Evolutionary conservation across 2,888 invertebrate species (phyloP).

Genomic region (Diarsia dahlii): DNA sequence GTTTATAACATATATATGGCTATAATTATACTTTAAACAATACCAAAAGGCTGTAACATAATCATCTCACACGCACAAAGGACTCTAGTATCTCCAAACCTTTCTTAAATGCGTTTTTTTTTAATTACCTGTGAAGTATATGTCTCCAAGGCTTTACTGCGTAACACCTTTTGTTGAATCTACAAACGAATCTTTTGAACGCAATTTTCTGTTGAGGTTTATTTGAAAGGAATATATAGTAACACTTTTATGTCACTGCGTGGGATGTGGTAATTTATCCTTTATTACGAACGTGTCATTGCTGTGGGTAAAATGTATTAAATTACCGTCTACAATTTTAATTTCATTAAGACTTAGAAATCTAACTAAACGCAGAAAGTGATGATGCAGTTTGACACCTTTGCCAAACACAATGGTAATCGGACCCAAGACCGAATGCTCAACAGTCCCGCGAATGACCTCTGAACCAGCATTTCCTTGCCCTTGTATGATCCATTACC

Average conservation of each 20-base stretch:
- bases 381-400: too few species aligned
- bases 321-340: too few species aligned
- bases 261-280: not conserved
- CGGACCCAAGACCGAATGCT: too few species aligned
- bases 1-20: too few species aligned
- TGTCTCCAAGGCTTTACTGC: conserved; percentile 44
- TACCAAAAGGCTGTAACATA: conserved; percentile 15
- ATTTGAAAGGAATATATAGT: conserved; percentile 17
- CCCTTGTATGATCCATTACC: too few species aligned
- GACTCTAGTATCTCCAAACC: not conserved
- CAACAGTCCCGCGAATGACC: too few species aligned
- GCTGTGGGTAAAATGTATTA: not conserved
- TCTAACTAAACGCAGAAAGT: too few species aligned
- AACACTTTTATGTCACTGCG: not conserved
- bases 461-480: too few species aligned
- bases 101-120: conserved; percentile 19
- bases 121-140: conserved; percentile 12
- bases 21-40: not conserved
- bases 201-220: not conserved
- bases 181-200: conserved; percentile 20
- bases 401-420: too few species aligned
- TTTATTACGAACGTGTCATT: conserved; percentile 4
- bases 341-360: too few species aligned
- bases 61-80: conserved; percentile 4
- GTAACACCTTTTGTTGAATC: conserved; percentile 48